A percentile compares a stretch with the other conserved stretches of the same genome.
Conservation (phyloP, 1,140 invertebrate genomes). For the Pentalonia nigronervosa region DNA sequence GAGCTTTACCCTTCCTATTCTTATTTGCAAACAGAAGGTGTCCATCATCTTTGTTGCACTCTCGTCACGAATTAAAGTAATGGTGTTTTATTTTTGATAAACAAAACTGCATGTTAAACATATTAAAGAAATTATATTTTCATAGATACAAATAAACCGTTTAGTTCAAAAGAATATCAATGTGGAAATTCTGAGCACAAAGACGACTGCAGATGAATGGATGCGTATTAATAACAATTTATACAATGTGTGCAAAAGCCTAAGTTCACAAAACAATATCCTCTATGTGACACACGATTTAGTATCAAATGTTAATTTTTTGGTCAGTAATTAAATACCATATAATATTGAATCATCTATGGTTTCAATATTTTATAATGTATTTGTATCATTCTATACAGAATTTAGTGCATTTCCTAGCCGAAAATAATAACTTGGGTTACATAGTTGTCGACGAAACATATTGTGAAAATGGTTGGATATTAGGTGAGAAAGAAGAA, state of each 20-base stretch:
- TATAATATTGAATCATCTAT: background rate
- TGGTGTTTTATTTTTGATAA: background rate
- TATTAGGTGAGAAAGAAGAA: background rate
- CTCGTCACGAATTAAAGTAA: background rate
- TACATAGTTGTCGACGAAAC: background rate
- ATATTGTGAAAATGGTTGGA: background rate
- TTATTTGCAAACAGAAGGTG: background rate
- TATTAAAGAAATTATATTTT: background rate
- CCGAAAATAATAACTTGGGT: background rate
- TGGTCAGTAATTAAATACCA: background rate
- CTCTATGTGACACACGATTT: background rate
- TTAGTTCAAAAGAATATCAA: background rate
- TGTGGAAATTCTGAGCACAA: background rate
- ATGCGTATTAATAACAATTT: background rate
- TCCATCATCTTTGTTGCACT: background rate
- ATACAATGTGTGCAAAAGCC: background rate
- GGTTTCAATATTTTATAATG: background rate
- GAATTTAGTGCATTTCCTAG: background rate
- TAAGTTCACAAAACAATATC: background rate
- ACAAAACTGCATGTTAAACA: background rate
- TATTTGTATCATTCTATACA: background rate
- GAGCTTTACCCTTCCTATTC: background rate
- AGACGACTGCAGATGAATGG: background rate
- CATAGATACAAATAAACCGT: background rate
- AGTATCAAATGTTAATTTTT: background rate